Conservation (phyloP, 2,113 vertebrate species). For the Menidia beryllina region DNA sequence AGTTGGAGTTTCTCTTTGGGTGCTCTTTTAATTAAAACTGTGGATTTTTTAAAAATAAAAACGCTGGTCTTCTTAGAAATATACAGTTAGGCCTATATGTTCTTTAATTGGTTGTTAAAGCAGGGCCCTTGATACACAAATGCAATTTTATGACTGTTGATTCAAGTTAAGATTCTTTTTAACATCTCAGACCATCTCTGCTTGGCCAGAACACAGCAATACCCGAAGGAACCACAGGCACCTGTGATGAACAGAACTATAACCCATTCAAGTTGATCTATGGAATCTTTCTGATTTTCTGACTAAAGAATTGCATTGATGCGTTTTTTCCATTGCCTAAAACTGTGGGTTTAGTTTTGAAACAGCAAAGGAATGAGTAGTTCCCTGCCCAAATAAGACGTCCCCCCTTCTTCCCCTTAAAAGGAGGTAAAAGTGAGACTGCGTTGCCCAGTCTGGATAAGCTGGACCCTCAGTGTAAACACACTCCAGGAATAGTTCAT, state of each 20-base stretch:
- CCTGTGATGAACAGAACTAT: neutral
- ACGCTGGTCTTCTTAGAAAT: too few relatives aligned
- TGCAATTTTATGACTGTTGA: too few relatives aligned
- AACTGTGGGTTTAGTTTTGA: conserved; percentile 28
- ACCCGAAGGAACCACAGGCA: neutral
- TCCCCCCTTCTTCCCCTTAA: conserved; percentile 69
- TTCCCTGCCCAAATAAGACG: conserved; percentile 11
- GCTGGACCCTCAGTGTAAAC: conserved; percentile 62
- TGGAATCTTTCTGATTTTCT: neutral
- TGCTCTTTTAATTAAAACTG: neutral
- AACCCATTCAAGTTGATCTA: neutral
- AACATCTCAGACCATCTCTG: neutral
- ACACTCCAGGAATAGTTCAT: conserved; percentile 67
- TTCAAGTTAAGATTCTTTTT: too few relatives aligned
- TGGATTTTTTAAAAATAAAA: neutral
- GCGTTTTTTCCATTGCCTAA: conserved; percentile 9
- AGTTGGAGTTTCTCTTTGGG: neutral
- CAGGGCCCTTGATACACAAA: too few relatives aligned
- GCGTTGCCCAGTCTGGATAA: conserved; percentile 52
- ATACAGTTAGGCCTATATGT: too few relatives aligned
- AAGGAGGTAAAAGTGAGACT: conserved; percentile 71
- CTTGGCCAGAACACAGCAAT: neutral
- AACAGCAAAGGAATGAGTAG: conserved; percentile 28
- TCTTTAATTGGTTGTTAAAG: too few relatives aligned
- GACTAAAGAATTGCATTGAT: neutral